These are phyloP conservation scores for Trimorus sp. DNA, from an alignment of 2,888 invertebrate species.

Conservation along the genomic window DNA sequence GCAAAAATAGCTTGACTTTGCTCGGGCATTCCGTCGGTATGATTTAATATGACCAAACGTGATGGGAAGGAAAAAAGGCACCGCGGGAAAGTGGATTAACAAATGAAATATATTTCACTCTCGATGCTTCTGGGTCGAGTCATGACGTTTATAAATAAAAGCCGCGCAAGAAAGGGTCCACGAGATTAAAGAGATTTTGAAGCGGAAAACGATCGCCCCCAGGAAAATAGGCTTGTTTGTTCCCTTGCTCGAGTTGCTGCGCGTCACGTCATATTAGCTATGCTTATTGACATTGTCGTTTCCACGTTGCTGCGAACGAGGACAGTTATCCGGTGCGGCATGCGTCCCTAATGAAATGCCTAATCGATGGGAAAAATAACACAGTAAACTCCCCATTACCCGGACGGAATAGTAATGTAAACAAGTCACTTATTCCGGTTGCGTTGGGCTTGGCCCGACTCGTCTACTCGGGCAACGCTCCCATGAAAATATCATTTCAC, in stretches of 20 bases:
- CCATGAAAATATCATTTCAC: conserved; percentile 48
- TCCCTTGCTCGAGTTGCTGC: background rate
- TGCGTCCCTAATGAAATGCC: conserved; percentile 34
- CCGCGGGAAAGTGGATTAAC: conserved; percentile 15
- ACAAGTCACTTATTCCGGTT: conserved; percentile 34
- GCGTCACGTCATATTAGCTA: conserved; percentile 4
- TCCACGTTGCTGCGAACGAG: conserved; percentile 18
- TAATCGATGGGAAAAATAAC: conserved; percentile 45
- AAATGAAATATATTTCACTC: conserved; percentile 27
- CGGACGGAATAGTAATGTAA: conserved; percentile 50
- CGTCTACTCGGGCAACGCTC: conserved; percentile 17
- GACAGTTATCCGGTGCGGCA: conserved; percentile 12
- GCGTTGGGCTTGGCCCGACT: conserved; percentile 4
- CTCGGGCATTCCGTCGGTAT: conserved; percentile 30
- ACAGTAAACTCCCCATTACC: conserved; percentile 38
- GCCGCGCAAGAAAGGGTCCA: background rate
- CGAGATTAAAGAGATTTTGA: conserved; percentile 22
- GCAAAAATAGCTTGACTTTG: conserved; percentile 46
- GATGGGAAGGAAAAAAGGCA: conserved; percentile 7
- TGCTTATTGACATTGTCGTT: conserved; percentile 28
- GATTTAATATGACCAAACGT: conserved; percentile 18
- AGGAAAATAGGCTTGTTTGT: conserved; percentile 5
- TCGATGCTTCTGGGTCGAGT: conserved; percentile 18
- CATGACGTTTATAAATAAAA: conserved; percentile 32
- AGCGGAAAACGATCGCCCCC: conserved; percentile 20